Base-by-base conservation (phyloP, 2,888 invertebrate genomes). In the Tenthredo amoena region DNA sequence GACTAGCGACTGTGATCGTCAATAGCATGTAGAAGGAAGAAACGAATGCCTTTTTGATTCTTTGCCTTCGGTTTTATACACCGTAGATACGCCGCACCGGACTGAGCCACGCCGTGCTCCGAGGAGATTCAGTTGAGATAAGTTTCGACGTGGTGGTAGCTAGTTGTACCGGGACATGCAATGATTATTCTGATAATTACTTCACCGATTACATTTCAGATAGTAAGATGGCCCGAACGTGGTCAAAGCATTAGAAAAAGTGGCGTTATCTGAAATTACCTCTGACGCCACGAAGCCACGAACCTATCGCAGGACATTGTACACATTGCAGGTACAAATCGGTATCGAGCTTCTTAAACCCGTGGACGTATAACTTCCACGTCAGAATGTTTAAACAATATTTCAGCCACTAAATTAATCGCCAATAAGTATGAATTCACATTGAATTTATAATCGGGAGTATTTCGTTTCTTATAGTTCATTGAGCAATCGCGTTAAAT, bases 111-210 rank as follows among this genome's bases (percentile, higher is more conserved):
- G 62, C 62, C 47, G 43, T 50, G 82, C 65, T 18, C 43, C 5
- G 12, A 31, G 31, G 47, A 83, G 68, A 83, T 83, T 68, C 5
- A 40, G n/a, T 31, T 31, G 58, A 71, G 83, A 83, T 83, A 68
- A 34, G 26, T 47, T 34, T 18, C 37, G 65, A n/a, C 40, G 76
- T 34, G 43, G 55, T 85, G 62, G 58, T 77, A 71, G 83, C n/a
- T 83, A 84, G 87, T 84, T 85, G 86, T 65, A 58, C 83, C 71
- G 37, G 68, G 84, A 85, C 87, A 87, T 86, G 85, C 86, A 87
- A 87, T 86, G 86, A 87, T 85, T 76, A 81, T 68, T 85, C 79
- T 71, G 87, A 87, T 87, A 87, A 87, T 87, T 87, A 86, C 85
- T 62, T 68, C 79, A 85, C 74, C 76, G 87, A 87, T 87, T 87